Evolutionary conservation across 2,888 invertebrate genomes (phyloP), one percentile per base, ranked within the genome.

Genomic region (Apodemia duryi): DNA sequence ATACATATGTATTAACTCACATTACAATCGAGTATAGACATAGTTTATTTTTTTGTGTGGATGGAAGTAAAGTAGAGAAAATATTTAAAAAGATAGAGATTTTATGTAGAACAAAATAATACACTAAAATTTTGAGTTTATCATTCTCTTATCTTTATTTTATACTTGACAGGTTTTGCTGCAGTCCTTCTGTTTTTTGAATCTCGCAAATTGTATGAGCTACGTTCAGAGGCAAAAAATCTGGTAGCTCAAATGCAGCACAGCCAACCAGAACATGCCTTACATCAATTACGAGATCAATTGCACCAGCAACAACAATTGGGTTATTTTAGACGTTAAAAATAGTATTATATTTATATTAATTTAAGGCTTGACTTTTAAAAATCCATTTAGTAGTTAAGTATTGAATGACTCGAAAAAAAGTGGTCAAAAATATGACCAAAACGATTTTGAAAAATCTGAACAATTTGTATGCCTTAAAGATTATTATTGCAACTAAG

Each of bases 171-270:
- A 84, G 93, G 93, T 64, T 80, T 95, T 65, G 96, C 96, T 9
- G 94, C 95, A 2, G 85, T 95, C 60, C 92, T 95, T 57, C 79
- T 97, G 41, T 96, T 95, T 77, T 91, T 95, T 70, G 97, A 97
- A 75, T 93, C 96, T 0, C 92, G 93, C 64, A 93, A 94, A 70
- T 93, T 96, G 43, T 96, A 96, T 73, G 95, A 95, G 76, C 83
- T 95, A 67, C 94, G 97, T 57, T 93, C 94, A 62, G 95, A 97
- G 83, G 96, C 96, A 57, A 95, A 95, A 78, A 97, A 97, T 87
- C 92, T 97, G n/a, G 96, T 97, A 3, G 96, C 95, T 89, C 97
- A 97, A 82, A 97, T 97, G 97, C 96, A 97, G 77, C 93, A 96
- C 85, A 94, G 95, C 69, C 95, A 95, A 75, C 91, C 93, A 0